Evolutionary conservation across 2,113 vertebrate genomes (phyloP).

Genomic region (Chlorodrepanis virens): DNA sequence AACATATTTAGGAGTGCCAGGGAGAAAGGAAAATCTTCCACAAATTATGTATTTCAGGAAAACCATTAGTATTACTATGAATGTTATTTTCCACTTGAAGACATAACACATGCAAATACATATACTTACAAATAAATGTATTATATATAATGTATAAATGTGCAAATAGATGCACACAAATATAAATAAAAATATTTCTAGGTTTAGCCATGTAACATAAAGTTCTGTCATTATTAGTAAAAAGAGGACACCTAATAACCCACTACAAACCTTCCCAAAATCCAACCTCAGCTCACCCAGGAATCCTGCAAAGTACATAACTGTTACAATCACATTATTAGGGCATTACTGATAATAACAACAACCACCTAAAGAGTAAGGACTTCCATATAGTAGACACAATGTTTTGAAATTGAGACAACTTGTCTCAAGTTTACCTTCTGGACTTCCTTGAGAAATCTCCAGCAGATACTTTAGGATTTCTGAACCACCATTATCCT

Average conservation of each 20-base stretch:
- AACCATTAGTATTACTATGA: background rate
- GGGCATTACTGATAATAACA: background rate
- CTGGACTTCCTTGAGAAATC: slow-evolving; percentile 87
- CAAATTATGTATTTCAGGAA: background rate
- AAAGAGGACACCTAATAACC: background rate
- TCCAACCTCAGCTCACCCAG: background rate
- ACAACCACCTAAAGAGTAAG: background rate
- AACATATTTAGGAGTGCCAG: background rate
- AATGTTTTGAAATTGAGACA: background rate
- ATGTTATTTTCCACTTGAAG: background rate
- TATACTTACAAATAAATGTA: background rate
- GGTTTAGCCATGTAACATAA: background rate
- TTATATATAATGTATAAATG: background rate
- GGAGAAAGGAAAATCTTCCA: background rate
- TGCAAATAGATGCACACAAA: background rate
- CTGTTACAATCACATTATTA: background rate
- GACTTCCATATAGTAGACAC: background rate
- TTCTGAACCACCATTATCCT: slow-evolving; percentile 92
- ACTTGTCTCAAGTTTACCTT: slow-evolving; percentile 75
- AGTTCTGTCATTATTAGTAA: background rate
- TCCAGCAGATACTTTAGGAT: slow-evolving; percentile 92
- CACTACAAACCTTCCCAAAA: background rate
- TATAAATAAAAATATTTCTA: background rate
- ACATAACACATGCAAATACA: background rate
- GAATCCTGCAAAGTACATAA: background rate